Percentiles rank a stretch among this genome's conserved stretches.
These are phyloP conservation scores for Rhyacophila evoluta DNA, from an alignment of 2,888 invertebrate genomes.

Conservation along the genomic window DNA sequence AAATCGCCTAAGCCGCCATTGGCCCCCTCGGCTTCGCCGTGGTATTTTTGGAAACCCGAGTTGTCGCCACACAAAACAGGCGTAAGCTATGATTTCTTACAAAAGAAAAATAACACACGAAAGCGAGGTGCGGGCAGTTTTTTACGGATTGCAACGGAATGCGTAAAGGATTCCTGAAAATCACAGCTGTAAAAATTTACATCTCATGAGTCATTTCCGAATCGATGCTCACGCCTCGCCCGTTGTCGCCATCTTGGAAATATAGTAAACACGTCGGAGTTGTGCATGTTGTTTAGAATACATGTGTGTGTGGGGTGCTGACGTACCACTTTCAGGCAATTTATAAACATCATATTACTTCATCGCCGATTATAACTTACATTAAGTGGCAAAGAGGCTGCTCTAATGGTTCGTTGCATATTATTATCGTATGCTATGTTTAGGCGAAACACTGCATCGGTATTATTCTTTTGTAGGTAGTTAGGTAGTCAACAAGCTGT, in stretches of 20 bases:
- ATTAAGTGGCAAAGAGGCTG: not conserved
- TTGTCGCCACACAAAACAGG: constrained; percentile 33
- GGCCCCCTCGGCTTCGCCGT: constrained; percentile 32
- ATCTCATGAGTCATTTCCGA: not conserved
- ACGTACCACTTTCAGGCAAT: constrained; percentile 14
- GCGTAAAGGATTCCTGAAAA: not conserved
- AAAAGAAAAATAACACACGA: not conserved
- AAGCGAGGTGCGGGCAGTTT: not conserved
- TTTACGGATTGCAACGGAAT: constrained; percentile 7
- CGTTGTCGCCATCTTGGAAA: constrained; percentile 39
- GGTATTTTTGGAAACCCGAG: constrained; percentile 48
- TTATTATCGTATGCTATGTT: not conserved
- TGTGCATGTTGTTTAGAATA: not conserved
- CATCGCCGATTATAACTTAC: constrained; percentile 8
- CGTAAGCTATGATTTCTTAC: constrained; percentile 36
- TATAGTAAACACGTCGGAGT: not conserved
- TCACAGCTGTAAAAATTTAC: not conserved
- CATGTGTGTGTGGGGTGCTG: constrained; percentile 19
- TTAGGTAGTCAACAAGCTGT: constrained; percentile 7
- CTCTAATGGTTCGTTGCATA: not conserved
- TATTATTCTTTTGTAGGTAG: constrained; percentile 19
- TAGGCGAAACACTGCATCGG: constrained; percentile 16
- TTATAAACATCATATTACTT: constrained; percentile 21
- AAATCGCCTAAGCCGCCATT: constrained; percentile 32
- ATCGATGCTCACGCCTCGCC: constrained; percentile 42